A percentile compares a stretch with the other conserved stretches of the same genome.
Evolutionary conservation across 2,797 vertebrate species (phyloP).

Genomic region (Cuculus canorus): DNA sequence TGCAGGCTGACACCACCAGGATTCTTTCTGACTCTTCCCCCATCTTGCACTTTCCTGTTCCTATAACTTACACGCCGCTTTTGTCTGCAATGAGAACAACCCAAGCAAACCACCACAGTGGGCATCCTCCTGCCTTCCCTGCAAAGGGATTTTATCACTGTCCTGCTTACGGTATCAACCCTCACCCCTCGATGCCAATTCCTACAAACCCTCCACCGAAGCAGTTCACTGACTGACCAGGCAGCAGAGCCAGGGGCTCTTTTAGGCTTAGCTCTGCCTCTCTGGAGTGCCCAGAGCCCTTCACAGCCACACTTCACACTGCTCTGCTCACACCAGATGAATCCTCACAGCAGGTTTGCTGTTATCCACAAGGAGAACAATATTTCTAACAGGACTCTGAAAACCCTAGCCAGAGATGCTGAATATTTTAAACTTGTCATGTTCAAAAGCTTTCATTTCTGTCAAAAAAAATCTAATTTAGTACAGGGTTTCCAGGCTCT

Average conservation of each 20-base stretch:
- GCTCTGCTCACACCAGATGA: not conserved
- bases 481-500: not conserved
- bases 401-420: not conserved
- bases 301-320: not conserved
- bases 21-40: not conserved
- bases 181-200: conserved; percentile 48
- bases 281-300: not conserved
- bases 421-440: not conserved
- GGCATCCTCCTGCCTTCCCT: not conserved
- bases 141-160: conserved; percentile 54
- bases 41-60: not conserved
- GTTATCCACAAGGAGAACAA: not conserved
- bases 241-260: not conserved
- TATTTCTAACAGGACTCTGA: not conserved
- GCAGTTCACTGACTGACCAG: not conserved
- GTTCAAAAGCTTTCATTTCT: not conserved
- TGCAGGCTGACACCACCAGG: not conserved
- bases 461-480: not conserved
- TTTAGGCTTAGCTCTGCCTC: not conserved
- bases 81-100: not conserved
- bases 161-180: conserved; percentile 53
- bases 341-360: not conserved
- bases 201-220: conserved; percentile 25
- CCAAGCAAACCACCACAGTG: not conserved
- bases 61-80: not conserved